These are phyloP conservation scores for Sparus aurata DNA, from an alignment of 2,797 vertebrate species.

Conservation along the genomic window DNA sequence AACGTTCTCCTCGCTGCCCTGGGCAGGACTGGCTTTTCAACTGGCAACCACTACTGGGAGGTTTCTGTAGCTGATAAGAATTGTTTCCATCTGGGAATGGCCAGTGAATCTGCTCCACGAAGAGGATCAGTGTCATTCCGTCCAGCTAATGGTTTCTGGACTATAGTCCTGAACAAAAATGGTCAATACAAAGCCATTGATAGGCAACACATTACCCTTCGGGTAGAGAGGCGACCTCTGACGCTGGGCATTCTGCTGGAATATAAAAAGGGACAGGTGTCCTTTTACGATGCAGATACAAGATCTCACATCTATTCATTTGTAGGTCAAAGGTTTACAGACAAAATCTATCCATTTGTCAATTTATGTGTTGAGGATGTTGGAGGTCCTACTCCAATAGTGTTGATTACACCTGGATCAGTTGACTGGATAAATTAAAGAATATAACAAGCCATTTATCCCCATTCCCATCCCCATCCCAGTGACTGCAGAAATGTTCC, in stretches of 20 bases:
- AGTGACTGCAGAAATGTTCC: background rate
- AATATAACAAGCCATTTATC: background rate
- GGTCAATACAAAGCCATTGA: slow-evolving; percentile 29
- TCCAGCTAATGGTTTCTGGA: slow-evolving; percentile 66
- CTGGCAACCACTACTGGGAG: slow-evolving; percentile 77
- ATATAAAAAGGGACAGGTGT: slow-evolving; percentile 59
- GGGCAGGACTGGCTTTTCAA: slow-evolving; percentile 55
- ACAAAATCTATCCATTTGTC: slow-evolving; percentile 69
- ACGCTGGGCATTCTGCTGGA: slow-evolving; percentile 71
- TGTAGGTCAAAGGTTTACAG: slow-evolving; percentile 37
- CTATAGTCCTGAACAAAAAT: slow-evolving; percentile 45
- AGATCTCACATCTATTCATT: slow-evolving; percentile 65
- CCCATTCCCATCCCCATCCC: background rate
- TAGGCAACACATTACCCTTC: accelerated
- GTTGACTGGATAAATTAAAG: slow-evolving; percentile 60
- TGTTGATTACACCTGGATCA: slow-evolving; percentile 35
- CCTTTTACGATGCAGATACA: slow-evolving; percentile 58
- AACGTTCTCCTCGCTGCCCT: slow-evolving; percentile 53
- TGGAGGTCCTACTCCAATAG: slow-evolving; percentile 16
- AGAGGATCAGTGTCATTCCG: background rate
- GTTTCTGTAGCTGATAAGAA: slow-evolving; percentile 51
- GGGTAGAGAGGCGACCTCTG: background rate
- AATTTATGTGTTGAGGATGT: slow-evolving; percentile 56
- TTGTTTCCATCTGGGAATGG: slow-evolving; percentile 74
- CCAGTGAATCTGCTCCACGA: slow-evolving; percentile 57